phyloP scores from a whole-genome alignment of 2,888 invertebrate species.

The Chromoteleia sp. region DNA sequence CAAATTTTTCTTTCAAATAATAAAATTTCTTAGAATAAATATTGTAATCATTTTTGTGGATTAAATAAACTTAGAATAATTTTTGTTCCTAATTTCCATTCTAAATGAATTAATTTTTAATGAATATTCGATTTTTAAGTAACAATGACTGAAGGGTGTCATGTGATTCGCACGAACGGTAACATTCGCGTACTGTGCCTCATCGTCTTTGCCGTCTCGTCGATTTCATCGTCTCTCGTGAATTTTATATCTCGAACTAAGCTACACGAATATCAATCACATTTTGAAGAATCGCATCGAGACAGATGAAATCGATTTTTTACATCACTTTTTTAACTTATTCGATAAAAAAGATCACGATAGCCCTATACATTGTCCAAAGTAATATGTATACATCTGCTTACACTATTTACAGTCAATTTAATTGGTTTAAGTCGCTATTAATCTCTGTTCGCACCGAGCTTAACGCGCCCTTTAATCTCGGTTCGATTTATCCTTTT shows the following conservation, averaged over 20 bases:
- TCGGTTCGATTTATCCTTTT: conserved; percentile 73
- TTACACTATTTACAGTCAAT: conserved; percentile 70
- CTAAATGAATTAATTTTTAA: conserved; percentile 2
- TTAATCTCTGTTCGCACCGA: conserved; percentile 74
- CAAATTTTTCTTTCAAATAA: background rate
- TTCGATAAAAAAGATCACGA: conserved; percentile 70
- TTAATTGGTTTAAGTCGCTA: conserved; percentile 69
- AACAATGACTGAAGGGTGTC: conserved; percentile 31
- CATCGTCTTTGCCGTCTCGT: conserved; percentile 71
- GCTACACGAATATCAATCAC: conserved; percentile 62
- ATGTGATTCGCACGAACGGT: conserved; percentile 19
- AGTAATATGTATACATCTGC: conserved; percentile 69
- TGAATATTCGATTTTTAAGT: conserved; percentile 48
- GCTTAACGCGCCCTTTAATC: conserved; percentile 73
- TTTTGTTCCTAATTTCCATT: conserved; percentile 1
- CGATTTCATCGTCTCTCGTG: conserved; percentile 59
- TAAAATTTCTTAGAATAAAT: background rate
- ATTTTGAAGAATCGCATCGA: conserved; percentile 46
- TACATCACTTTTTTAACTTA: conserved; percentile 67
- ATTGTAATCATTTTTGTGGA: too few species aligned
- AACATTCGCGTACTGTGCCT: conserved; percentile 64
- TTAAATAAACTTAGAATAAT: background rate
- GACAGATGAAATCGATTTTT: conserved; percentile 64
- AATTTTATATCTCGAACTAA: conserved; percentile 46
- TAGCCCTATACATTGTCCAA: conserved; percentile 68